A percentile compares a stretch with the other conserved stretches of the same genome.
phyloP scores from a whole-genome alignment of 2,113 vertebrate species.

The Lepisosteus oculatus region DNA sequence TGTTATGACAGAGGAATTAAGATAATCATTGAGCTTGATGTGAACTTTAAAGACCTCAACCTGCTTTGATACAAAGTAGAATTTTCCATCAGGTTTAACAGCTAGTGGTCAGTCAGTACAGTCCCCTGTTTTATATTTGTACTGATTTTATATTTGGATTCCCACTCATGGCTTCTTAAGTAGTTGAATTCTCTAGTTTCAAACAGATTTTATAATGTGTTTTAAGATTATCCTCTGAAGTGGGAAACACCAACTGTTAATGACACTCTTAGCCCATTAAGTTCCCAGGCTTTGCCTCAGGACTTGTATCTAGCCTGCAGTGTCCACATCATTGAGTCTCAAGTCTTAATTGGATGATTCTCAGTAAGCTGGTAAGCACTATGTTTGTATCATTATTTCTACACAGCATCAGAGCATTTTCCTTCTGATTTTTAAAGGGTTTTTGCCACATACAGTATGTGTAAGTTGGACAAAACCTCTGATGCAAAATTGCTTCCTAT shows the following conservation, averaged over 20 bases:
- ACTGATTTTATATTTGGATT: not conserved
- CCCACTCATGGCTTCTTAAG: too few relatives aligned
- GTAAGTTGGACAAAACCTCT: too few relatives aligned
- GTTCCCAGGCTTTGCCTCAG: constrained; percentile 15
- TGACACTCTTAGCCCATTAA: constrained; percentile 12
- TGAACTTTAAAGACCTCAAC: not conserved
- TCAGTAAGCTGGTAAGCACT: not conserved
- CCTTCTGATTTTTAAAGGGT: not conserved
- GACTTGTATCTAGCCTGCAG: constrained; percentile 7
- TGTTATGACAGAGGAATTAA: not conserved
- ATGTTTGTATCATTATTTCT: not conserved
- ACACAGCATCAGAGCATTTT: not conserved
- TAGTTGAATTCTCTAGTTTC: not conserved
- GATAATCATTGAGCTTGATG: not conserved
- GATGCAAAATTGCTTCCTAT: too few relatives aligned
- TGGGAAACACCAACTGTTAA: constrained; percentile 20
- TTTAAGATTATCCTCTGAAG: not conserved
- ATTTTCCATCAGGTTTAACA: too few relatives aligned
- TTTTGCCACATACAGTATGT: not conserved
- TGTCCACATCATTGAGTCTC: constrained; percentile 4
- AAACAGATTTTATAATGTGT: constrained; percentile 6
- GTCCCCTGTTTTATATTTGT: not conserved
- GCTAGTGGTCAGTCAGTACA: not conserved
- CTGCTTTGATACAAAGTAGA: not conserved
- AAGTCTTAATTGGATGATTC: constrained; percentile 14